A percentile compares a stretch with the other conserved stretches of the same genome.
Evolutionary conservation across 2,797 vertebrate genomes (phyloP).

Genomic region (Echiichthys vipera): DNA sequence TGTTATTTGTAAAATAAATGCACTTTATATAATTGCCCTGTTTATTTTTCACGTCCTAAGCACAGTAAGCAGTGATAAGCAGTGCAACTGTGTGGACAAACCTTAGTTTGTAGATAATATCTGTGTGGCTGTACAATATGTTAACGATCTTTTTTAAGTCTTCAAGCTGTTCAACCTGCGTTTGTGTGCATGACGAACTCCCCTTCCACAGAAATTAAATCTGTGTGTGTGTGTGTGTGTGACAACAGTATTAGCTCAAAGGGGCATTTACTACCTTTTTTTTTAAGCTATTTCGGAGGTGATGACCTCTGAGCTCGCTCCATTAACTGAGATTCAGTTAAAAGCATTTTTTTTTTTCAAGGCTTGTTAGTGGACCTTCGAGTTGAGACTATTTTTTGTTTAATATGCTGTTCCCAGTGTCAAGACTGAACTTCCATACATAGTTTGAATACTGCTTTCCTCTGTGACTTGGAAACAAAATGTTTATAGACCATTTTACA

Average conservation of each 20-base stretch:
- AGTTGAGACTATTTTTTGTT: background rate
- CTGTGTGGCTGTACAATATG: background rate
- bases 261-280: background rate
- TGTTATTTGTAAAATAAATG: slow-evolving; percentile 33
- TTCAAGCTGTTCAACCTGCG: background rate
- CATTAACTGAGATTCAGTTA: background rate
- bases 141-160: background rate
- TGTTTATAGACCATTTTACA: too few species aligned
- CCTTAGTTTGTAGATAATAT: background rate
- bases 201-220: background rate
- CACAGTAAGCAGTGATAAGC: too few species aligned
- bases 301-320: background rate
- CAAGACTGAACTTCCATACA: background rate
- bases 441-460: too few species aligned
- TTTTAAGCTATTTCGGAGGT: background rate
- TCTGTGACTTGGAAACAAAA: background rate
- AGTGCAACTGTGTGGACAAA: background rate
- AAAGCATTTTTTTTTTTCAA: background rate
- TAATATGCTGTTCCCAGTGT: background rate
- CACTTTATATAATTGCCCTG: slow-evolving; percentile 44
- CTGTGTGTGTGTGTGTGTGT: background rate
- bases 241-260: background rate
- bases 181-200: background rate
- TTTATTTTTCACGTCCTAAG: background rate
- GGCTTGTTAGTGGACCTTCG: background rate